Conservation (phyloP, 2,797 vertebrate genomes). For the Girardinus metallicus region DNA sequence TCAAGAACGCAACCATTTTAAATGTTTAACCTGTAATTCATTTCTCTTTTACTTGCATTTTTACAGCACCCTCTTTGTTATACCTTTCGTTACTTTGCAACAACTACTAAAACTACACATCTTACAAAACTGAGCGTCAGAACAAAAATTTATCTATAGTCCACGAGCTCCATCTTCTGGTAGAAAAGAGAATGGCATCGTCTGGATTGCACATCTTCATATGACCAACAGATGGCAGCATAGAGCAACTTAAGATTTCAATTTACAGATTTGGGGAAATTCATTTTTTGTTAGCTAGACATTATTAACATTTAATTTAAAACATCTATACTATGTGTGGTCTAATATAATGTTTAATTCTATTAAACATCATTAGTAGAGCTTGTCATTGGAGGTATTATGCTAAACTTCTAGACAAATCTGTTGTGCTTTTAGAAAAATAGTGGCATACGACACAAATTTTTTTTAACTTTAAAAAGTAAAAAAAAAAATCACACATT, state of each 20-base stretch:
- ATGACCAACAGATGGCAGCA: constrained; percentile 39
- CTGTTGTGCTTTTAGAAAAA: background rate
- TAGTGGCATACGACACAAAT: background rate
- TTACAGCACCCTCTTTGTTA: constrained; percentile 33
- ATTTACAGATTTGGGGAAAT: too few relatives aligned
- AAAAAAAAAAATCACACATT: background rate
- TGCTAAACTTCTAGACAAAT: background rate
- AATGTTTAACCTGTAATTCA: background rate
- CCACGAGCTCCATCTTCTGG: constrained; percentile 69
- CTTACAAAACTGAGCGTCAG: constrained; percentile 10
- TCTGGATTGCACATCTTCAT: background rate
- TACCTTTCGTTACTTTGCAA: constrained; percentile 2
- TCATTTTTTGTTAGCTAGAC: too few relatives aligned
- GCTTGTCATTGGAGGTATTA: background rate
- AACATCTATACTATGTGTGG: background rate
- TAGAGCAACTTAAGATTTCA: background rate
- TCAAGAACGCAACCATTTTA: background rate
- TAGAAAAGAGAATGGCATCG: constrained; percentile 16
- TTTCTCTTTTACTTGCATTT: constrained; percentile 35
- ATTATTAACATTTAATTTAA: background rate
- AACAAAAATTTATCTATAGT: constrained; percentile 18
- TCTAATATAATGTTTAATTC: background rate
- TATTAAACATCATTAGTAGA: background rate
- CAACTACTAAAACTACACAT: constrained; percentile 12
- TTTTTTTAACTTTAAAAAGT: background rate